These are phyloP conservation scores for Lysiphlebus fabarum DNA, from an alignment of 1,140 invertebrate genomes.

Conservation along the genomic window DNA sequence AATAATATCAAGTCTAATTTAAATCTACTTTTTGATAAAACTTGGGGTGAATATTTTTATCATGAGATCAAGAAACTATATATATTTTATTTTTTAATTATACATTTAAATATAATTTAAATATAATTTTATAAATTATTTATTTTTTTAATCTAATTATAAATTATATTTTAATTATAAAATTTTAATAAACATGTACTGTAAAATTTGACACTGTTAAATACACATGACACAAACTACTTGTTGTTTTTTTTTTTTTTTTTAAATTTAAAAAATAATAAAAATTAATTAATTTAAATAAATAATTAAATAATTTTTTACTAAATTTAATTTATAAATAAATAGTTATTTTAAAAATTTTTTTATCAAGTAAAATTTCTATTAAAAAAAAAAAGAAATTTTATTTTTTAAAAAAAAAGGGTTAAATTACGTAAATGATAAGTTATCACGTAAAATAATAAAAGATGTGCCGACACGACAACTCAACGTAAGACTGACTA, in stretches of 20 bases:
- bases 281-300: conserved; percentile 5
- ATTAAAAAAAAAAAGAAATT: no score
- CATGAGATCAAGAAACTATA: conserved; percentile 18
- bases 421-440: conserved; percentile 5
- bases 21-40: conserved; percentile 5
- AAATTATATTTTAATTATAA: no score
- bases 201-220: no score
- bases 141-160: no score
- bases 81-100: not conserved
- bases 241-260: no score
- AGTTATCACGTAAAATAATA: conserved; percentile 4
- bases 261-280: not conserved
- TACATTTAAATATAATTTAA: no score
- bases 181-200: no score
- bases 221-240: not conserved
- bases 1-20: conserved; percentile 7
- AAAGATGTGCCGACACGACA: conserved; percentile 38
- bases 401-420: not conserved
- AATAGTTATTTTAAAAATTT: not conserved
- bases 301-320: not conserved
- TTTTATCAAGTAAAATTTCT: no score
- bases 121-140: no score
- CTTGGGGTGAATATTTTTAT: conserved; percentile 18
- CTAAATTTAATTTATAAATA: not conserved
- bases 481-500: conserved; percentile 44